Evolutionary conservation across 2,888 invertebrate genomes (phyloP), one percentile per base, ranked within the genome.

Genomic region (Pollenia amentaria): DNA sequence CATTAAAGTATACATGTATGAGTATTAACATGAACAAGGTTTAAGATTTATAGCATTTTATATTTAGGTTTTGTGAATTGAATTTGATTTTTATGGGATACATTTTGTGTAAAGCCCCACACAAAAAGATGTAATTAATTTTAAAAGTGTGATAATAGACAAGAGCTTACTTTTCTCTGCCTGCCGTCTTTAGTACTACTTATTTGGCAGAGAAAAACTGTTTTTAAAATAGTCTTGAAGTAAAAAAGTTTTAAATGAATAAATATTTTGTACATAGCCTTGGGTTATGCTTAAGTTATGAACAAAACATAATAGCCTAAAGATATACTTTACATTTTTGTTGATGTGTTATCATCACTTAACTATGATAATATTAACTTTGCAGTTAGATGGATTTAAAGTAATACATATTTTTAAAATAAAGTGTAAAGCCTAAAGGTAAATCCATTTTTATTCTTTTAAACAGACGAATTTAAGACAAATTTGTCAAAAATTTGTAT

Each of bases 51-150:
- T 84, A 55, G 86, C 86, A 76, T 77, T 82, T 82, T 72, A 77
- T 80, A 83, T 80, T 87, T 77, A 77, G 83, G 76, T 80, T 87
- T 84, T 75, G 57, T 75, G 75, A 82, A 73, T 83, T 84, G 80
- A 84, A 80, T 87, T 87, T 87, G 86, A 84, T 87, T 87, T 87
- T 87, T 80, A 87, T 84, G 83, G 80, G 51, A 67, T 69, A 67
- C 18, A 72, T 57, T 65, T 72, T 29, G 18, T 86, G 40, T 64
- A 38, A 48, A 57, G 55, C 44, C 51, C 14, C 29, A 44, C 72
- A 80, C 42, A 21, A 64, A 77, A 81, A 65, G 38, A 77, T 75
- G 86, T 86, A 84, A 87, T 87, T 87, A 87, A 87, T 87, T 87
- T 84, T 75, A 73, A 76, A 57, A 70, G 83, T 83, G 83, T 83